Evolutionary conservation across 2,113 vertebrate species (phyloP).

Genomic region (Phainopepla nitens): DNA sequence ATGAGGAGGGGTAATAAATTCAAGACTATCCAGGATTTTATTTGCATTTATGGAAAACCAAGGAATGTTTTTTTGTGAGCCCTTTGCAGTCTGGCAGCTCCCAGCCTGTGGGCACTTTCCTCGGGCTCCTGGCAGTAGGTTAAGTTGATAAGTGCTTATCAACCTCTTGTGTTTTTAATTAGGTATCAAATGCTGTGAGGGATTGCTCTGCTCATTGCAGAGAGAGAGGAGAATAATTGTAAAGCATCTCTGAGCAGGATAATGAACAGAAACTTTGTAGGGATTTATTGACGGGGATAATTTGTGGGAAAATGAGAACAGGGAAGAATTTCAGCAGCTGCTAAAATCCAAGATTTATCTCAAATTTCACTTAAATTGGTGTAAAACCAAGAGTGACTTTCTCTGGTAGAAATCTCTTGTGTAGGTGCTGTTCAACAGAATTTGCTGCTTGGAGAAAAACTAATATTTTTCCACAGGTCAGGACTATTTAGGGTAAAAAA

Average conservation of each 20-base stretch:
- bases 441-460: background rate
- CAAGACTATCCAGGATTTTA: background rate
- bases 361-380: background rate
- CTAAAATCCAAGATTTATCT: background rate
- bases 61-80: background rate
- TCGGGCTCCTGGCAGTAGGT: background rate
- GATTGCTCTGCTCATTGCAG: background rate
- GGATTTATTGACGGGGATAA: background rate
- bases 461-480: background rate
- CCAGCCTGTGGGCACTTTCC: accelerated
- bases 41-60: background rate
- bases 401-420: background rate
- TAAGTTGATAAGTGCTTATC: background rate
- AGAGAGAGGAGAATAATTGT: background rate
- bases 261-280: background rate
- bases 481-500: background rate
- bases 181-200: background rate
- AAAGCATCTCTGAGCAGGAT: background rate
- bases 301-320: accelerated
- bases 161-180: background rate
- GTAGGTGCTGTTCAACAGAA: background rate
- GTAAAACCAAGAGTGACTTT: background rate
- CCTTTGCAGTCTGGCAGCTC: background rate
- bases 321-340: background rate
- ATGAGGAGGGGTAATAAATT: background rate